phyloP scores from a whole-genome alignment of 1,140 invertebrate species.

The Mercenaria mercenaria region DNA sequence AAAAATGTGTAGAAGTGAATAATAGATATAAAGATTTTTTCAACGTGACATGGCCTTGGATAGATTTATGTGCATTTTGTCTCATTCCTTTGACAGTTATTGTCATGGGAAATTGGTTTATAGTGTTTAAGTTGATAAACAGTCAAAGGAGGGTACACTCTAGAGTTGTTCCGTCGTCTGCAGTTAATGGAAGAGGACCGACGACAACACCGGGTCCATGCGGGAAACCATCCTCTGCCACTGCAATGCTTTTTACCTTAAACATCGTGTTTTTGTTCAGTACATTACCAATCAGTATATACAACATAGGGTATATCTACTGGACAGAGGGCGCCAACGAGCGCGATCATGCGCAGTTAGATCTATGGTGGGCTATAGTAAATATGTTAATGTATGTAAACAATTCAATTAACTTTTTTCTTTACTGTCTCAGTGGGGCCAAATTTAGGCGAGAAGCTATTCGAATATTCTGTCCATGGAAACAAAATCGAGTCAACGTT shows the following conservation, averaged over 20 bases:
- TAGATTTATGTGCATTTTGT: slow-evolving; percentile 61
- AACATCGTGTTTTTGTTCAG: slow-evolving; percentile 72
- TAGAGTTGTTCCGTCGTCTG: background rate
- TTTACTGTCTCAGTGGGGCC: slow-evolving; percentile 79
- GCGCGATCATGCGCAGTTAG: background rate
- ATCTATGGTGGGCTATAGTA: slow-evolving; percentile 65
- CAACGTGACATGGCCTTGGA: slow-evolving; percentile 60
- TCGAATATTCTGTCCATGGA: background rate
- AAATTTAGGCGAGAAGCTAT: slow-evolving; percentile 74
- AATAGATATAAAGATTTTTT: slow-evolving; percentile 48
- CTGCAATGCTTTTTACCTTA: slow-evolving; percentile 66
- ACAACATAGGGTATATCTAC: slow-evolving; percentile 65
- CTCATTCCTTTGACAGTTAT: slow-evolving; percentile 52
- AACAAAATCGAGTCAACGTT: too few species aligned
- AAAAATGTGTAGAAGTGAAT: slow-evolving; percentile 27
- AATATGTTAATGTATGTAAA: slow-evolving; percentile 78
- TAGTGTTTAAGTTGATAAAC: slow-evolving; percentile 48
- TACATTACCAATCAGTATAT: slow-evolving; percentile 73
- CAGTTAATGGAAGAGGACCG: background rate
- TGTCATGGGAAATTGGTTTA: slow-evolving; percentile 39
- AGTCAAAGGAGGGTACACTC: slow-evolving; percentile 41
- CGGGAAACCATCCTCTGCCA: slow-evolving; percentile 70
- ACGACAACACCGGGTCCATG: background rate
- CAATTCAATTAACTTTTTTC: slow-evolving; percentile 79
- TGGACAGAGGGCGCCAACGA: background rate